Percentiles rank a stretch among this genome's conserved stretches.
phyloP scores from a whole-genome alignment of 2,888 invertebrate species.

The Platycheirus rosarum region DNA sequence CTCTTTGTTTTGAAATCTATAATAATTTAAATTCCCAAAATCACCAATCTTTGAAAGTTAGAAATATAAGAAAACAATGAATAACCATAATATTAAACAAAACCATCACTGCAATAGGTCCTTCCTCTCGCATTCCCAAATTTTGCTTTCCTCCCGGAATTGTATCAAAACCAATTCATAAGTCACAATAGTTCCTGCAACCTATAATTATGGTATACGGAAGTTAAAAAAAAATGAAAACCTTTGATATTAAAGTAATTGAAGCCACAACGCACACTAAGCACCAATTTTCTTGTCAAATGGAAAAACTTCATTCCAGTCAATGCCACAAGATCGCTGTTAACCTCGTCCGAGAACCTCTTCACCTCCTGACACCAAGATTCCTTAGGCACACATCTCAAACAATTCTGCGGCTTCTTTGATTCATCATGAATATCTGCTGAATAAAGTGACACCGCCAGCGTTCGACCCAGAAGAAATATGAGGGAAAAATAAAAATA shows the following conservation, averaged over 20 bases:
- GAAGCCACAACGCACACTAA: slow-evolving; percentile 77
- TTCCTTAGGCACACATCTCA: slow-evolving; percentile 83
- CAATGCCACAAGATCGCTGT: slow-evolving; percentile 80
- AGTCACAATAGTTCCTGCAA: slow-evolving; percentile 85
- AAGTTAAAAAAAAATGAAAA: not conserved
- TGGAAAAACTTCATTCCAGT: slow-evolving; percentile 82
- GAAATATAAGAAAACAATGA: no score
- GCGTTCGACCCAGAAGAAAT: slow-evolving; percentile 84
- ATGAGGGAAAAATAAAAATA: slow-evolving; percentile 85
- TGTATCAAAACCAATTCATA: slow-evolving; percentile 85
- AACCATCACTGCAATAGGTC: slow-evolving; percentile 15
- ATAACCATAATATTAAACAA: no score
- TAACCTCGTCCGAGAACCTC: slow-evolving; percentile 81
- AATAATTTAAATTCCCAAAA: no score
- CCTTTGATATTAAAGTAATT: not conserved
- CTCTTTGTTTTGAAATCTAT: no score
- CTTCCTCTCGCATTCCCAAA: slow-evolving; percentile 77
- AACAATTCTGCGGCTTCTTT: slow-evolving; percentile 80
- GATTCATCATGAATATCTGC: slow-evolving; percentile 85
- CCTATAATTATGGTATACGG: slow-evolving; percentile 80
- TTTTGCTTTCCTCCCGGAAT: slow-evolving; percentile 82
- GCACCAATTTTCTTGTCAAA: slow-evolving; percentile 80
- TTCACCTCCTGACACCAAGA: slow-evolving; percentile 83
- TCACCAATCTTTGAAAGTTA: no score
- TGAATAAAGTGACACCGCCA: slow-evolving; percentile 84